Conservation (phyloP, 2,888 invertebrate genomes). For the Helleia helle region DNA sequence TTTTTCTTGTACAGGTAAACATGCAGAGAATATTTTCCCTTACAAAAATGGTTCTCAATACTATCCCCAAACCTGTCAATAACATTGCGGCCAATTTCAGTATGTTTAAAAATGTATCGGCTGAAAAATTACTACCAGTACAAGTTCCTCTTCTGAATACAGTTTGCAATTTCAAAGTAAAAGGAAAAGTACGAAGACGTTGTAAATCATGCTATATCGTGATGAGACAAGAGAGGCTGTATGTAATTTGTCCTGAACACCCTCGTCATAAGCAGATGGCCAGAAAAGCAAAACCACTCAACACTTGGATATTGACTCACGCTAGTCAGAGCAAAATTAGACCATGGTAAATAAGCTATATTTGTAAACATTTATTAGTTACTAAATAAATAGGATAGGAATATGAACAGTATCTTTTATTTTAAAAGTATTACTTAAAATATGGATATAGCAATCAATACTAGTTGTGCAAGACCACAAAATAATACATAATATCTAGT, state of each 20-base stretch:
- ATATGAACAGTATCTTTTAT: constrained; percentile 3
- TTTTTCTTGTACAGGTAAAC: constrained; percentile 18
- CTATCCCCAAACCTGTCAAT: constrained; percentile 23
- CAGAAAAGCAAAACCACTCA: constrained; percentile 78
- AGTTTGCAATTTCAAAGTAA: constrained; percentile 77
- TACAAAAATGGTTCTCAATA: constrained; percentile 28
- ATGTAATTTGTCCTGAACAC: constrained; percentile 82
- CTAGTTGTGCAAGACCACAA: too few relatives aligned
- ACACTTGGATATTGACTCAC: constrained; percentile 84
- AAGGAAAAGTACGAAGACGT: constrained; percentile 77
- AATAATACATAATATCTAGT: too few relatives aligned
- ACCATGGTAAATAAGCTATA: constrained; percentile 43
- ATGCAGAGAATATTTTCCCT: constrained; percentile 41
- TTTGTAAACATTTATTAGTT: neutral
- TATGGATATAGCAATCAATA: too few relatives aligned
- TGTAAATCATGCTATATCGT: constrained; percentile 88
- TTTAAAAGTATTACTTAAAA: too few relatives aligned
- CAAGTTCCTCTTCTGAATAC: constrained; percentile 35
- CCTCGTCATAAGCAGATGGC: constrained; percentile 89
- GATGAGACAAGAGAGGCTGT: constrained; percentile 77
- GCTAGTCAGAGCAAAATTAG: constrained; percentile 77
- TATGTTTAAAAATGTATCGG: constrained; percentile 29
- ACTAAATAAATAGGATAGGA: constrained; percentile 4
- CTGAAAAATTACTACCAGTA: constrained; percentile 34
- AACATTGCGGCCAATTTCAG: constrained; percentile 29